These are phyloP conservation scores for Panulirus ornatus DNA, from an alignment of 1,140 invertebrate species.

Conservation along the genomic window DNA sequence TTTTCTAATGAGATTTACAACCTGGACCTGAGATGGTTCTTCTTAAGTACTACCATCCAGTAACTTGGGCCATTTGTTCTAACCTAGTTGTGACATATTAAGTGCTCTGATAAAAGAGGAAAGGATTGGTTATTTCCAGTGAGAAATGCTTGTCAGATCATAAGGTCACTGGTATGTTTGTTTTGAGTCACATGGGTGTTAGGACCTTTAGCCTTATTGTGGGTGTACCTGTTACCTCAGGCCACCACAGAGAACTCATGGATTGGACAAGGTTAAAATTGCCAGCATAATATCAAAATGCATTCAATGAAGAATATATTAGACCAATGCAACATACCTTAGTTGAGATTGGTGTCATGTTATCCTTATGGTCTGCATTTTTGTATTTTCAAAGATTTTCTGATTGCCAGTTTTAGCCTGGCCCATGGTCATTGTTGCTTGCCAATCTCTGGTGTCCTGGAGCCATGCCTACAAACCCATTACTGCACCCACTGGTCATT, in stretches of 20 bases:
- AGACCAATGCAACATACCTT: slow-evolving; percentile 11
- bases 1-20: slow-evolving; percentile 27
- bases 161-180: slow-evolving; percentile 17
- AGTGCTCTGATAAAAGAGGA: background rate
- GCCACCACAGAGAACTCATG: slow-evolving; percentile 27
- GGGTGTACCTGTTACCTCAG: slow-evolving; percentile 45
- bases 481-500: background rate
- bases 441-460: slow-evolving; percentile 61
- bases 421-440: slow-evolving; percentile 59
- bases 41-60: slow-evolving; percentile 46
- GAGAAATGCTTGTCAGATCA: background rate
- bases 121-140: slow-evolving; percentile 1
- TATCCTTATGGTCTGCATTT: slow-evolving; percentile 59
- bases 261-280: slow-evolving; percentile 64
- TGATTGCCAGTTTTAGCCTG: slow-evolving; percentile 59
- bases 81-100: slow-evolving; percentile 8
- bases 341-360: slow-evolving; percentile 38
- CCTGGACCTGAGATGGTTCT: slow-evolving; percentile 24
- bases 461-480: background rate
- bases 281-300: slow-evolving; percentile 66
- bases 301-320: slow-evolving; percentile 52
- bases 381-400: slow-evolving; percentile 45
- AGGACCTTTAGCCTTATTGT: slow-evolving; percentile 48
- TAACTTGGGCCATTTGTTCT: slow-evolving; percentile 23
- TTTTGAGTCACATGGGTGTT: slow-evolving; percentile 11